Conservation (phyloP, 2,797 vertebrate species). For the Pithecia hirsuta region DNA sequence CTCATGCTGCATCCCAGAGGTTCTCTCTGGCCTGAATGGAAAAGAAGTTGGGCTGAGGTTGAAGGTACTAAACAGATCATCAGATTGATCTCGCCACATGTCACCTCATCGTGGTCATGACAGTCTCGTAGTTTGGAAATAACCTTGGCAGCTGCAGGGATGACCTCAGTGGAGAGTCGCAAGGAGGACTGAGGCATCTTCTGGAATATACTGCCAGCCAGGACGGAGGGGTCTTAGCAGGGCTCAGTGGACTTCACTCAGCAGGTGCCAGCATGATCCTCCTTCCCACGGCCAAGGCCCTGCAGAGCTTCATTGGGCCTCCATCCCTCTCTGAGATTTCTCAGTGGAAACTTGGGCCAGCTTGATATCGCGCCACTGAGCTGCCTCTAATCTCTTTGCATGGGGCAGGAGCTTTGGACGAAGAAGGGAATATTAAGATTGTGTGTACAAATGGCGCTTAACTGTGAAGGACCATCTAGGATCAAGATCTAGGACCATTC, state of each 20-base stretch:
- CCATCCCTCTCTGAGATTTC: constrained; percentile 25
- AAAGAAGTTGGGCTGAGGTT: background rate
- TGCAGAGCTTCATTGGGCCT: background rate
- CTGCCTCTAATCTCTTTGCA: background rate
- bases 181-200: background rate
- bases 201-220: background rate
- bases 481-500: background rate
- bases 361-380: background rate
- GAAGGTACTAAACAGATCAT: background rate
- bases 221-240: background rate
- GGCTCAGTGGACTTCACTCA: background rate
- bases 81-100: background rate
- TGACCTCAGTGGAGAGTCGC: constrained; percentile 15
- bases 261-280: background rate
- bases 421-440: constrained; percentile 3
- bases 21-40: background rate
- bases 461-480: constrained; percentile 16
- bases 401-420: background rate
- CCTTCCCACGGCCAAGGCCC: background rate
- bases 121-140: constrained; percentile 19
- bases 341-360: background rate
- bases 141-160: background rate
- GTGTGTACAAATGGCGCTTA: background rate
- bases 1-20: background rate
- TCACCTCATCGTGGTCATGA: background rate